Evolutionary conservation across 1,140 invertebrate species (phyloP), one percentile per base, ranked within the genome.

Genomic region (Drosophila setifemur): DNA sequence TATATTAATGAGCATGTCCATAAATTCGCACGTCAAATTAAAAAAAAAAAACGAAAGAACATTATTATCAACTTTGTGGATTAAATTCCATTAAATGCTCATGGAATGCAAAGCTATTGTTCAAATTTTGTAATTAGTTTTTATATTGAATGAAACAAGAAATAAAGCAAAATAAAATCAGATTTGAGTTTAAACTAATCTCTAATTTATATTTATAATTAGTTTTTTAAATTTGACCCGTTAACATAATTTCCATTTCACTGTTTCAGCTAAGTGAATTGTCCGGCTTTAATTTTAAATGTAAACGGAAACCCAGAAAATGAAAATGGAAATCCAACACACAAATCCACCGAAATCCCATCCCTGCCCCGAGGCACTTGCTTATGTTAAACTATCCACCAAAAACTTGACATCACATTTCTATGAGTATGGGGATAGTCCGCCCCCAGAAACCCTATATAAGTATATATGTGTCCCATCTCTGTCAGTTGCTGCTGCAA

Each of bases 371-470:
- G 2, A 25, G 18, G 61, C 61, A 49, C 61, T 66, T 64, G 61
- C 61, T 66, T 64, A 66, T 66, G 61, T 66, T 66, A 66, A 66
- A 64, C 58, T 49, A 66, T 66, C 61, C 61, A 61, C 43, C 61
- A 49, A 39, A 63, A 66, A 49, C 61, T 66, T 66, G 61, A 49
- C 61, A 66, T 64, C 25, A 66, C 64, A 66, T 64, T 63, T 66
- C 58, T 49, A 66, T 64, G 43, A 64, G 58, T 21, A 64, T 29
- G 39, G 28, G 40, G 40, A 64, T 60, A 28, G 23, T 6, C 42
- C 7, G 11, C 2, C 21, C 6, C 28, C 9, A 2, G 29, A 11
- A 37, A n/a, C 26, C 23, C 16, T 7, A 11, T 19, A 8, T 26
- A 33, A 33, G 29, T 11, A 4, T 28, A 16, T 29, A 9, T 67